These are phyloP conservation scores for Cyclophora albipunctata DNA, from an alignment of 2,888 invertebrate genomes.

Conservation along the genomic window DNA sequence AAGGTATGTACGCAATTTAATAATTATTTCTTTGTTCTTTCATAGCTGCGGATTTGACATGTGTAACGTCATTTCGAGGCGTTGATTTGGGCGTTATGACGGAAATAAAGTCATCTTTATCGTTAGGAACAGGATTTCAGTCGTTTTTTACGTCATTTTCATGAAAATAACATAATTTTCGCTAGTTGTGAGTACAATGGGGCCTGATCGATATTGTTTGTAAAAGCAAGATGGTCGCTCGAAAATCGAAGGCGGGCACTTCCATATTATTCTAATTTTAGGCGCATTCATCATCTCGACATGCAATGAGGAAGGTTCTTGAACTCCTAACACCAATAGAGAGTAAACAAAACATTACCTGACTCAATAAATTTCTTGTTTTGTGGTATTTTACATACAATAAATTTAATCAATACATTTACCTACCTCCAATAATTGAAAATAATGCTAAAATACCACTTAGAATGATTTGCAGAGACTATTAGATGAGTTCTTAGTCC, in stretches of 20 bases:
- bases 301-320: constrained; percentile 9
- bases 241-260: constrained; percentile 25
- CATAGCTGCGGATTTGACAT: constrained; percentile 52
- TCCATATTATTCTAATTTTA: constrained; percentile 35
- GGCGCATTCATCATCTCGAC: constrained; percentile 21
- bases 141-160: neutral
- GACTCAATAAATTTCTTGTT: no score
- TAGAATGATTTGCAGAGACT: no score
- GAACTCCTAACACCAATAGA: constrained; percentile 1
- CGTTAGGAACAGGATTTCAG: neutral
- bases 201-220: constrained; percentile 41
- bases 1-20: constrained; percentile 69
- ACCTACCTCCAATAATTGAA: no score
- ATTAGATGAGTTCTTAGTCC: no score
- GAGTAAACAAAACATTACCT: neutral
- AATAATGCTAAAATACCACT: no score
- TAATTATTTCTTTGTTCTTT: constrained; percentile 60
- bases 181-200: constrained; percentile 4
- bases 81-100: constrained; percentile 28
- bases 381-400: no score
- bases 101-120: constrained; percentile 6
- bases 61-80: constrained; percentile 59
- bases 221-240: constrained; percentile 61
- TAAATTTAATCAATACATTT: no score
- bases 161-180: constrained; percentile 3